Evolutionary conservation across 37 sponge, comb jelly and placozoan genomes (phyloP), one percentile per base, ranked within the genome.

Genomic region (Lycopodina hypogea): DNA sequence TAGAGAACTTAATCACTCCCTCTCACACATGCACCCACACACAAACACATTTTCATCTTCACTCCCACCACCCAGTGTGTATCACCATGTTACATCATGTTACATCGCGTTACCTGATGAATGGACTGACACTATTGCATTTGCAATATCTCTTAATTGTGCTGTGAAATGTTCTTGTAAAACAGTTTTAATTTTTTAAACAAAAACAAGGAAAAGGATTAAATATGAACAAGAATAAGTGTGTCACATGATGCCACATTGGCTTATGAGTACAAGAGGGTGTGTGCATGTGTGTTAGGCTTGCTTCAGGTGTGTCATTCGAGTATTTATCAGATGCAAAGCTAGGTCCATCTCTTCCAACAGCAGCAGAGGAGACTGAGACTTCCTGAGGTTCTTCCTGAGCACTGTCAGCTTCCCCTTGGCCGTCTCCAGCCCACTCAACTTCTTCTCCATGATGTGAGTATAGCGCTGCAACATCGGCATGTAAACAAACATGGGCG

Each of bases 321-420:
- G 56, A 28, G 51, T 62, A 4, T 41, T 28, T 36, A 91, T 79
- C 12, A 91, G 80, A 9, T 83, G 24, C 24, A 87, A 55, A 2
- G 87, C 87, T 22, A 66, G 28, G 12, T 79, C 59, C 21, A 87
- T 23, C 72, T 91, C 92, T 7, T 78, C 66, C 45, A 79, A 62
- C 45, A 91, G 57, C 24, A 71, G 50, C 26, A 74, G 48, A 1
- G 92, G 92, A 19, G 62, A 6, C 35, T 79, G 72, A 0, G 71
- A 55, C 71, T 78, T 86, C 83, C 80, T 86, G 71, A 91, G 39
- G 0, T 41, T 34, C 40, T 42, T 37, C 0, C 79, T 76, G 18
- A 87, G 77, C 18, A 48, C 9, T 0, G 42, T 9, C 30, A 91
- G 75, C 74, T 79, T 82, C 21, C 59, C 68, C 42, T 71, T n/a